Conservation (phyloP, 2,888 invertebrate genomes). For the Acronicta psi region DNA sequence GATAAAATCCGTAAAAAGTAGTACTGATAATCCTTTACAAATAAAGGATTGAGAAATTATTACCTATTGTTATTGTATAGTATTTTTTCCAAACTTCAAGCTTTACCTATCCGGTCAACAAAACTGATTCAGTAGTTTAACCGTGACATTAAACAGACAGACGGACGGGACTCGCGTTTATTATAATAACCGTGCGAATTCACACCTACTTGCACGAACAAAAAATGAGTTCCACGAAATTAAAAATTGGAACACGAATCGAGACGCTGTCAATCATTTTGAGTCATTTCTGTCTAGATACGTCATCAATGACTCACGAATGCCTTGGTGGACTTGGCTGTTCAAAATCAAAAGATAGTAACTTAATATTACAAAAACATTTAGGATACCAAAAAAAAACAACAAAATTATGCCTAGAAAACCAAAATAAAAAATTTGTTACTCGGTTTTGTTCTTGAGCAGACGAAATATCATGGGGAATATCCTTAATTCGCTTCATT, state of each 20-base stretch:
- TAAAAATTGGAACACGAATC: slow-evolving; percentile 42
- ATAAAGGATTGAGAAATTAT: no score
- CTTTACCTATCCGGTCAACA: no score
- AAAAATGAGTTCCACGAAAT: slow-evolving; percentile 45
- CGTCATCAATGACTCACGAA: slow-evolving; percentile 48
- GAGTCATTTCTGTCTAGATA: slow-evolving; percentile 45
- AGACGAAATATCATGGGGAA: slow-evolving; percentile 31
- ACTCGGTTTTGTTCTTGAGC: no score
- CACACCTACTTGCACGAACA: slow-evolving; percentile 24
- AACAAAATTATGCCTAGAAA: no score
- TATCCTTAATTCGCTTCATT: slow-evolving; percentile 78
- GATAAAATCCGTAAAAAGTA: no score
- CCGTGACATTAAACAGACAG: not conserved
- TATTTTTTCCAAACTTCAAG: no score
- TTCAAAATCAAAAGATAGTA: no score
- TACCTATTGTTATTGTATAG: no score
- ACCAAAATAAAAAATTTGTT: no score
- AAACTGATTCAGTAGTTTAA: slow-evolving; percentile 1
- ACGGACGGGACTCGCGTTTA: not conserved
- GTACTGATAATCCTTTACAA: no score
- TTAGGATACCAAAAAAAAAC: no score
- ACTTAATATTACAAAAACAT: no score
- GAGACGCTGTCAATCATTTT: slow-evolving; percentile 51
- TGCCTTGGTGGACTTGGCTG: slow-evolving; percentile 32
- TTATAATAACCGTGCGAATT: slow-evolving; percentile 7